Evolutionary conservation across 2,888 invertebrate genomes (phyloP).

Genomic region (Diarsia dahlii): DNA sequence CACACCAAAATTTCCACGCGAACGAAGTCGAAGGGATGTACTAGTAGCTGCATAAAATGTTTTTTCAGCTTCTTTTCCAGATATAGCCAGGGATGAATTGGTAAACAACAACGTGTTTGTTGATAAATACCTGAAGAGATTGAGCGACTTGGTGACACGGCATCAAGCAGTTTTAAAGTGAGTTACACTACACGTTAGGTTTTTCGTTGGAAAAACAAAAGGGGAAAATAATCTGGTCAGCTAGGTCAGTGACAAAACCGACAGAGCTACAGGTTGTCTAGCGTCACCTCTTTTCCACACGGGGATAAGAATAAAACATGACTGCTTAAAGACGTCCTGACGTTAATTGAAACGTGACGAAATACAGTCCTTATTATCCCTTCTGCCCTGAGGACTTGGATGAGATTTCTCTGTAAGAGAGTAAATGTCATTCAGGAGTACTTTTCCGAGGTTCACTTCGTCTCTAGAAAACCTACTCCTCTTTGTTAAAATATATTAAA

Average conservation of each 20-base stretch:
- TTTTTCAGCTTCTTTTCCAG: constrained; percentile 49
- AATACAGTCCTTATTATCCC: background rate
- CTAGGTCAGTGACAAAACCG: background rate
- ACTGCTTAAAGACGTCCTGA: too few species aligned
- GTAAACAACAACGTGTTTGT: constrained; percentile 71
- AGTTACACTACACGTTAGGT: constrained; percentile 42
- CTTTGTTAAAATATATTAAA: background rate
- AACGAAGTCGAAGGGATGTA: too few species aligned
- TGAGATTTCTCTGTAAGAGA: background rate
- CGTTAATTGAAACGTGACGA: background rate
- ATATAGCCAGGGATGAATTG: constrained; percentile 49
- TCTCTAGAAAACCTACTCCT: background rate
- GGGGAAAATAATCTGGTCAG: background rate
- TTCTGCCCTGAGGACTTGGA: background rate
- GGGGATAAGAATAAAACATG: too few species aligned
- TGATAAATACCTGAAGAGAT: constrained; percentile 72
- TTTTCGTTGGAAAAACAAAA: background rate
- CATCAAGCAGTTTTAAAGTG: constrained; percentile 81
- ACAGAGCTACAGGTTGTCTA: too few species aligned
- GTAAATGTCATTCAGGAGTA: background rate
- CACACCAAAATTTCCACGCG: too few species aligned
- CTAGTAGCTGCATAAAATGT: background rate
- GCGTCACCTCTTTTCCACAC: too few species aligned
- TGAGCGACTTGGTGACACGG: constrained; percentile 78
- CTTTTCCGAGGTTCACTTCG: background rate